phyloP scores from a whole-genome alignment of 1,140 invertebrate species.

The Drosophila melanogaster region Release_6_plus_ISO1_MT NT_037436.4:6323501-6324000 shows the following conservation, averaged over 20 bases:
- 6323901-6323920: constrained; percentile 29
- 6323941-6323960: not conserved
- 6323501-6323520: constrained; percentile 67
- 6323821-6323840: constrained; percentile 36
- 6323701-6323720: constrained; percentile 57
- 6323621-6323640: constrained; percentile 69
- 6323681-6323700: constrained; percentile 75
- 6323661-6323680: constrained; percentile 61
- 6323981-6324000: too few species aligned
- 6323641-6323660: constrained; percentile 76
- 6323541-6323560: constrained; percentile 39
- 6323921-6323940: constrained; percentile 11
- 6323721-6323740: constrained; percentile 38
- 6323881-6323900: constrained; percentile 6
- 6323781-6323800: constrained; percentile 58
- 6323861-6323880: constrained; percentile 3
- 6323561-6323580: not conserved
- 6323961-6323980: not conserved
- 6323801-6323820: constrained; percentile 78
- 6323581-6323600: not conserved
- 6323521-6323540: constrained; percentile 56
- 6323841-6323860: constrained; percentile 36
- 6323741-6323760: constrained; percentile 51
- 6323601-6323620: constrained; percentile 59
- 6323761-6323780: constrained; percentile 60